Evolutionary conservation across 2,113 vertebrate genomes (phyloP).

Genomic region (Osmerus mordax): DNA sequence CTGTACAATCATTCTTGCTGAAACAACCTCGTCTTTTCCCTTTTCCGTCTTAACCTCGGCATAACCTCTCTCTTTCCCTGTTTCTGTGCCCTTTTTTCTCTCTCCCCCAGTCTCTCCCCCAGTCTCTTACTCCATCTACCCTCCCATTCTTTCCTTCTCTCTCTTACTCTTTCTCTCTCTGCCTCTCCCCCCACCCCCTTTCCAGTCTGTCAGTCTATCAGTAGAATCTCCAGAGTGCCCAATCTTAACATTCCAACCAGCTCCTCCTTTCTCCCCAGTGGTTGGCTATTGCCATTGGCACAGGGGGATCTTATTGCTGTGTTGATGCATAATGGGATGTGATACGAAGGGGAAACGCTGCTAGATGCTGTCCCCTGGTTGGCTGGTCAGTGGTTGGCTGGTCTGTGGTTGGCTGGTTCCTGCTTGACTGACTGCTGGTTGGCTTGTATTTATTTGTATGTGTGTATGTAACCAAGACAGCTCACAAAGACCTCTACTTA

Average conservation of each 20-base stretch:
- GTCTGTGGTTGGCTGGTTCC: too few species aligned
- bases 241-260: slow-evolving; percentile 28
- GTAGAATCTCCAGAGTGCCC: slow-evolving; percentile 40
- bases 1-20: slow-evolving; percentile 32
- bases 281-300: slow-evolving; percentile 31
- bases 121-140: background rate
- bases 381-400: too few species aligned
- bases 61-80: slow-evolving; percentile 15
- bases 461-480: background rate
- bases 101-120: background rate
- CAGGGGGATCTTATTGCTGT: slow-evolving; percentile 15
- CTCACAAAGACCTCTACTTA: background rate
- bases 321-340: slow-evolving; percentile 9
- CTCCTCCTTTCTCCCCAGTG: slow-evolving; percentile 20
- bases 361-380: background rate
- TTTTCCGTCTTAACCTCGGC: slow-evolving; percentile 28
- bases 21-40: slow-evolving; percentile 26
- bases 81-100: slow-evolving; percentile 26
- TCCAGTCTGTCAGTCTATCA: slow-evolving; percentile 4
- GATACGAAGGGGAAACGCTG: slow-evolving; percentile 16
- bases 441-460: background rate
- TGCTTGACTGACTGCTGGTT: too few species aligned
- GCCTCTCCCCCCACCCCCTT: too few species aligned
- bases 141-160: background rate
- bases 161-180: background rate